Evolutionary conservation across 2,888 invertebrate genomes (phyloP).

Genomic region (Bruchidius siliquastri): DNA sequence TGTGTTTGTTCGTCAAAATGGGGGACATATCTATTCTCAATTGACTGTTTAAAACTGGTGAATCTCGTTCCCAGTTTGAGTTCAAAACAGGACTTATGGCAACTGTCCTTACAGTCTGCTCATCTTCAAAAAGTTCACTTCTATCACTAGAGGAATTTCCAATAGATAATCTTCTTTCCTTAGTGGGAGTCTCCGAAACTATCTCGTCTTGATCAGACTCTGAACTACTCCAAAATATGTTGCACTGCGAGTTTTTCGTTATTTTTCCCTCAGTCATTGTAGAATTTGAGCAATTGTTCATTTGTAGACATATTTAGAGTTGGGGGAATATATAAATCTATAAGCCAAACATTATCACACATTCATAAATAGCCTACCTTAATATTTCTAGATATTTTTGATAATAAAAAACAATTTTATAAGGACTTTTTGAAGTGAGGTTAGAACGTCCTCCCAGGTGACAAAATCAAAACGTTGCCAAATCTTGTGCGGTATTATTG

Average conservation of each 20-base stretch:
- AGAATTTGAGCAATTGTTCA: neutral
- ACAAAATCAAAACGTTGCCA: no score
- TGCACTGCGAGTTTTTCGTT: neutral
- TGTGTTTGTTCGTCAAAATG: neutral
- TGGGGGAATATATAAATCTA: no score
- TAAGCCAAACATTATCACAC: no score
- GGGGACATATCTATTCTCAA: neutral
- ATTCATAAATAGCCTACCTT: no score
- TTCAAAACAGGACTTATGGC: neutral
- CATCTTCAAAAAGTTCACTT: neutral
- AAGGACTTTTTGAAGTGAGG: no score
- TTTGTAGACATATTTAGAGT: neutral
- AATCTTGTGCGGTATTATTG: no score
- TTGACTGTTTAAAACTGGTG: neutral
- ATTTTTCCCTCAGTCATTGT: neutral
- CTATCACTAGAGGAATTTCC: neutral
- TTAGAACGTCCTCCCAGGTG: no score
- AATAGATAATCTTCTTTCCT: neutral
- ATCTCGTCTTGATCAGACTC: neutral
- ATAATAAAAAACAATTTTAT: no score
- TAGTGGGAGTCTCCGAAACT: neutral
- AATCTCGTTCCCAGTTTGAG: neutral
- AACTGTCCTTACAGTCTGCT: no score
- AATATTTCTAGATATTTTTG: no score
- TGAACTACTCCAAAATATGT: neutral